These are phyloP conservation scores for Drosophila ohnishii DNA, from an alignment of 1,140 invertebrate genomes.

Conservation along the genomic window DNA sequence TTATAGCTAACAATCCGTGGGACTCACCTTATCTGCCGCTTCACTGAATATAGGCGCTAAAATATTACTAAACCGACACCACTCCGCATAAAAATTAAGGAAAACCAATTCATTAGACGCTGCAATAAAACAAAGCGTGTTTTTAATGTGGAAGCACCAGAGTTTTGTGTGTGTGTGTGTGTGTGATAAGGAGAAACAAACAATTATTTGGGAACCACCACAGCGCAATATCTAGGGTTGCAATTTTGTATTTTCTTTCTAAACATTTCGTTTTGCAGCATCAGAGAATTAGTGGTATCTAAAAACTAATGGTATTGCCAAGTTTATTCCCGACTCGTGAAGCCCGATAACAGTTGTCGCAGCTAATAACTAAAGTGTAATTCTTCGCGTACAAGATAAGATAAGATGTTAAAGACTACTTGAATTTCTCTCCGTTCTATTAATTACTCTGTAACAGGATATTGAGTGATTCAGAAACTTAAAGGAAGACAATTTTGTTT, in stretches of 20 bases:
- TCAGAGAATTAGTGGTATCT: slow-evolving; percentile 5
- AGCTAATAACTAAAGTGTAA: neutral
- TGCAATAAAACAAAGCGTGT: slow-evolving; percentile 85
- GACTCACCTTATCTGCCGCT: slow-evolving; percentile 92
- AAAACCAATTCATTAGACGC: slow-evolving; percentile 97
- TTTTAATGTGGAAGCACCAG: slow-evolving; percentile 20
- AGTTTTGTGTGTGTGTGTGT: neutral
- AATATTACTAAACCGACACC: slow-evolving; percentile 98
- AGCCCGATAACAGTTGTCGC: neutral
- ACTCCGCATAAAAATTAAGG: slow-evolving; percentile 99
- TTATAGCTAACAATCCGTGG: neutral
- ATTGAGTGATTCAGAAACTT: neutral
- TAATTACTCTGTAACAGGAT: neutral
- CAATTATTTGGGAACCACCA: neutral
- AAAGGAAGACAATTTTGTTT: neutral
- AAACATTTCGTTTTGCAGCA: slow-evolving; percentile 9
- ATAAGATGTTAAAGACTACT: neutral
- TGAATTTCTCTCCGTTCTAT: neutral
- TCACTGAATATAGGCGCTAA: slow-evolving; percentile 98
- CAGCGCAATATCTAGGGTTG: neutral
- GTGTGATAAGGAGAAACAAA: neutral
- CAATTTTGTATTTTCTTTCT: slow-evolving; percentile 1
- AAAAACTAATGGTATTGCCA: neutral
- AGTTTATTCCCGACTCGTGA: neutral
- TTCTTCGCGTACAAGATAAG: slow-evolving; percentile 1